These are phyloP conservation scores for Tetrao urogallus DNA, from an alignment of 2,113 vertebrate species.

Conservation along the genomic window DNA sequence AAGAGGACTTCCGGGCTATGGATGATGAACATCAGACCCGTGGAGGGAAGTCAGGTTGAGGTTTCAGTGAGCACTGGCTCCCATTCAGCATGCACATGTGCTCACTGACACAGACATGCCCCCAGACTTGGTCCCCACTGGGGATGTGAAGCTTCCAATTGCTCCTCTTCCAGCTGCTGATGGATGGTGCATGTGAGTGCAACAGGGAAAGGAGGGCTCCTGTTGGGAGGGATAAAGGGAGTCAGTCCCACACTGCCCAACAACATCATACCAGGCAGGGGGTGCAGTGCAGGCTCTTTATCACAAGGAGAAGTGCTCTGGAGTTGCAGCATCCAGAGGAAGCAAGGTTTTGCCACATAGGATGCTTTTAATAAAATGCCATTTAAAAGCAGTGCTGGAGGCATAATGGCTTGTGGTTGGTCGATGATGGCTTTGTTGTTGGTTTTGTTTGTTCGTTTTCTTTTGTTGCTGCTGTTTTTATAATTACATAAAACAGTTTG, in stretches of 20 bases:
- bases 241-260: rapidly evolving
- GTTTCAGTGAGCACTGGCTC: neutral
- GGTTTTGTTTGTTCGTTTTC: neutral
- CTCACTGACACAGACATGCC: rapidly evolving
- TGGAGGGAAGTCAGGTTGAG: neutral
- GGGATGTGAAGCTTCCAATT: too few relatives aligned
- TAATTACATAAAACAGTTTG: neutral
- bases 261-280: rapidly evolving
- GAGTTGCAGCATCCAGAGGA: neutral
- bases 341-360: neutral
- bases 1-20: neutral
- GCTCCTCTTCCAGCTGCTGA: neutral
- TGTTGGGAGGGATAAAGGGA: neutral
- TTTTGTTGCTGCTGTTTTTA: neutral
- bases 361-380: neutral
- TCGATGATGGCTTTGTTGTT: neutral
- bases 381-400: neutral
- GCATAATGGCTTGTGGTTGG: neutral
- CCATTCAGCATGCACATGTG: neutral
- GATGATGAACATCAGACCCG: neutral
- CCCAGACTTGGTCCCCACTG: rapidly evolving
- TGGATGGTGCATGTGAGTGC: rapidly evolving
- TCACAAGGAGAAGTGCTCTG: rapidly evolving
- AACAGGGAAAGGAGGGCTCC: neutral
- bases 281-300: rapidly evolving